Percentiles rank a stretch among this genome's conserved stretches.
Conservation (phyloP, 2,888 invertebrate species). For the Drosophila borealis region DNA sequence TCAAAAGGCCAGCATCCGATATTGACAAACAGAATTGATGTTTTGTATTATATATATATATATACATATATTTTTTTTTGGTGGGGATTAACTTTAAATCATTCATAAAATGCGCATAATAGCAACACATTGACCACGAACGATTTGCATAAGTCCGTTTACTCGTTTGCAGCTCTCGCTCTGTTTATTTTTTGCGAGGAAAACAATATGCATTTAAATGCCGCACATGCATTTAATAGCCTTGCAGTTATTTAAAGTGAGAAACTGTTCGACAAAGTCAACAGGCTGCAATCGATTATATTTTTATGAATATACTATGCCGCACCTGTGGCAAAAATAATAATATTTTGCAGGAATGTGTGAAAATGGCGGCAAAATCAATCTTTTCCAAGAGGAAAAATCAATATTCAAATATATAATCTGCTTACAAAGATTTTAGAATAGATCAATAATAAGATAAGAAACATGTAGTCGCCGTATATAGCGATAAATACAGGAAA, state of each 20-base stretch:
- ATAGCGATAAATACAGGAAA: too few species aligned
- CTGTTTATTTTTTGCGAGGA: slow-evolving; percentile 4
- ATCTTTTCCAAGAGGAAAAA: neutral
- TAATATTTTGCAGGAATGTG: neutral
- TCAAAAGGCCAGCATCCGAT: too few species aligned
- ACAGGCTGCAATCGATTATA: slow-evolving; percentile 22
- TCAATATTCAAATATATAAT: slow-evolving; percentile 1
- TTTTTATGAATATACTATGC: slow-evolving; percentile 30
- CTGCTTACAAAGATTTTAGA: too few species aligned
- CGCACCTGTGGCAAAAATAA: slow-evolving; percentile 2
- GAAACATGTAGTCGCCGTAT: too few species aligned
- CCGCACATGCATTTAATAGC: slow-evolving; percentile 53
- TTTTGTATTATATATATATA: neutral
- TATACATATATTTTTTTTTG: neutral
- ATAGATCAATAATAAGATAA: too few species aligned
- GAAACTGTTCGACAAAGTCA: slow-evolving; percentile 22
- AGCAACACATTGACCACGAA: slow-evolving; percentile 48
- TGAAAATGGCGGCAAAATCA: neutral
- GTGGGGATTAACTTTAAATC: slow-evolving; percentile 29
- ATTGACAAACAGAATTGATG: too few species aligned
- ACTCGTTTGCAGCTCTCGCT: slow-evolving; percentile 2
- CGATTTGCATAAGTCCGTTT: slow-evolving; percentile 36
- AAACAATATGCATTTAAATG: slow-evolving; percentile 56
- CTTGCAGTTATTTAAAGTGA: slow-evolving; percentile 54
- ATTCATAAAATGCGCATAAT: slow-evolving; percentile 44